Evolutionary conservation across 2,113 vertebrate genomes (phyloP).

Genomic region (Nansenia antarctica): DNA sequence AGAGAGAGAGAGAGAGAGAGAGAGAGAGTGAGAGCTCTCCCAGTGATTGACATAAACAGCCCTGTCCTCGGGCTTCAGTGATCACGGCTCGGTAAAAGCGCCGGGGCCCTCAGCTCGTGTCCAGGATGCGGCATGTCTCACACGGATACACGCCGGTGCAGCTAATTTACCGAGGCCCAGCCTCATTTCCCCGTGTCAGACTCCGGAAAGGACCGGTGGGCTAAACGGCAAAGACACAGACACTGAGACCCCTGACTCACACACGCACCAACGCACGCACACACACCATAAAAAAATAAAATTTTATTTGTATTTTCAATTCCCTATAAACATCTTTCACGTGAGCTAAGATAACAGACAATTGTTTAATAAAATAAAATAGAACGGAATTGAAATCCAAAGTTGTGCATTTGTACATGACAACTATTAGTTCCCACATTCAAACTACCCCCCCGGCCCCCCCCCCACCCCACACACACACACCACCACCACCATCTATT

Average conservation of each 20-base stretch:
- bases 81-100: constrained; percentile 54
- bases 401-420: no score
- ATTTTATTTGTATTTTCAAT: no score
- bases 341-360: no score
- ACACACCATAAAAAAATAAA: no score
- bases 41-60: constrained; percentile 86
- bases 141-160: constrained; percentile 42
- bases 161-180: constrained; percentile 38
- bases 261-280: no score
- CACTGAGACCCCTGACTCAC: no score
- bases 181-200: constrained; percentile 2
- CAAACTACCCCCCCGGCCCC: no score
- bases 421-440: neutral
- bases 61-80: constrained; percentile 78
- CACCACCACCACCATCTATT: neutral
- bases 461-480: no score
- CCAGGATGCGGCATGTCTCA: constrained; percentile 51
- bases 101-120: constrained; percentile 49
- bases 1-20: constrained; percentile 54
- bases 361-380: no score
- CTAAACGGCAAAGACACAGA: neutral
- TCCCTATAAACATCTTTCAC: no score
- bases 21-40: constrained; percentile 26
- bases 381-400: no score
- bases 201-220: neutral